phyloP scores from a whole-genome alignment of 2,797 vertebrate genomes.

The Poeciliopsis presidionis region DNA sequence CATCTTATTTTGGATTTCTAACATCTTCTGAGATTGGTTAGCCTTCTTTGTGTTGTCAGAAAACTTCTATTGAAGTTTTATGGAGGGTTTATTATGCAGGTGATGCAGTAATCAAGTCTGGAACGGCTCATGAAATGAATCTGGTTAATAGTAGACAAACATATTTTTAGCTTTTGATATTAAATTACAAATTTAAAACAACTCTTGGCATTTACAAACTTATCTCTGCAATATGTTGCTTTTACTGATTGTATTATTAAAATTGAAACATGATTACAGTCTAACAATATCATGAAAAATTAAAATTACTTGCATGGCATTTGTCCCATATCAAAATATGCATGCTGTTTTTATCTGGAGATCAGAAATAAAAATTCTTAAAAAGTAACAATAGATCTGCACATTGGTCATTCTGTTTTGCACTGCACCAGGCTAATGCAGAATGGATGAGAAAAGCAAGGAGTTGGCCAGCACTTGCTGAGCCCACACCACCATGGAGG shows the following conservation, averaged over 20 bases:
- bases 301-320: not conserved
- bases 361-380: not conserved
- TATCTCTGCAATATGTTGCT: not conserved
- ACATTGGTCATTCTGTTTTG: constrained; percentile 22
- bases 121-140: not conserved
- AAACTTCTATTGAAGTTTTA: not conserved
- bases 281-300: not conserved
- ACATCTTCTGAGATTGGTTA: not conserved
- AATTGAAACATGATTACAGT: not conserved
- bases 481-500: constrained; percentile 72
- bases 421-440: constrained; percentile 24
- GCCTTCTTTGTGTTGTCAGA: not conserved
- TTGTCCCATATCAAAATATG: not conserved
- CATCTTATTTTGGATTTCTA: not conserved
- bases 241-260: not conserved
- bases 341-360: not conserved
- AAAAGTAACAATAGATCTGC: not conserved
- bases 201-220: not conserved
- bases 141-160: not conserved
- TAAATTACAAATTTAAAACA: not conserved
- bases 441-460: constrained; percentile 61
- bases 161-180: not conserved
- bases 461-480: constrained; percentile 55
- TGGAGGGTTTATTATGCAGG: not conserved
- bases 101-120: not conserved